phyloP scores from a whole-genome alignment of 2,888 invertebrate species.

The Sturmia bella region DNA sequence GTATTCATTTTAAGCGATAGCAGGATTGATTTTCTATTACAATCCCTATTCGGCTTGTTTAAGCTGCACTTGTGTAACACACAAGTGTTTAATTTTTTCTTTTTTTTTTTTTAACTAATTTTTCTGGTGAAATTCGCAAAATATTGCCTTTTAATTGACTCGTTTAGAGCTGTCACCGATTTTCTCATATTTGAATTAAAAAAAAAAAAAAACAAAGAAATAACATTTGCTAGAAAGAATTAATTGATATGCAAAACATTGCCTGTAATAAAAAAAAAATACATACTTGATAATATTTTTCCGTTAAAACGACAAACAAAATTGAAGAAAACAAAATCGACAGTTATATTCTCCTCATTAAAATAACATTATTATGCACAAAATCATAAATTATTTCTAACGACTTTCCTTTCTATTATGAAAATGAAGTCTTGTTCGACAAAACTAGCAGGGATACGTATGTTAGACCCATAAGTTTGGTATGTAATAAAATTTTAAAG shows the following conservation, averaged over 20 bases:
- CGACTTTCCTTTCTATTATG: neutral
- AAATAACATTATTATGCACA: neutral
- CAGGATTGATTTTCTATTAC: too few relatives aligned
- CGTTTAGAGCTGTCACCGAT: neutral
- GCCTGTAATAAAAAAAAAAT: neutral
- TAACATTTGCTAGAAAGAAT: neutral
- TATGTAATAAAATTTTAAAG: too few relatives aligned
- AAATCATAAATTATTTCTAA: neutral
- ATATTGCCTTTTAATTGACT: neutral
- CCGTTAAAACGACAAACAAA: neutral
- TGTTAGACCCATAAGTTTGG: too few relatives aligned
- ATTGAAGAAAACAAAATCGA: neutral
- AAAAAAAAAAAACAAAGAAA: neutral
- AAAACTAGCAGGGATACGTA: too few relatives aligned
- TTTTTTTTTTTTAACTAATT: neutral
- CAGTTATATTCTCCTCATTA: neutral
- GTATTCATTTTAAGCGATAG: too few relatives aligned
- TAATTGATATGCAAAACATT: slow-evolving; percentile 24
- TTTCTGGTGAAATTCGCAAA: neutral
- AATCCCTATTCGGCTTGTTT: too few relatives aligned
- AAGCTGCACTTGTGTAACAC: too few relatives aligned
- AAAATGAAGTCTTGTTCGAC: neutral
- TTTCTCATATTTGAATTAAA: neutral
- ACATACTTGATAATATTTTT: neutral
- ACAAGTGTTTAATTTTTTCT: too few relatives aligned